Evolutionary conservation across 2,113 vertebrate species (phyloP).

Genomic region (Neofelis nebulosa): DNA sequence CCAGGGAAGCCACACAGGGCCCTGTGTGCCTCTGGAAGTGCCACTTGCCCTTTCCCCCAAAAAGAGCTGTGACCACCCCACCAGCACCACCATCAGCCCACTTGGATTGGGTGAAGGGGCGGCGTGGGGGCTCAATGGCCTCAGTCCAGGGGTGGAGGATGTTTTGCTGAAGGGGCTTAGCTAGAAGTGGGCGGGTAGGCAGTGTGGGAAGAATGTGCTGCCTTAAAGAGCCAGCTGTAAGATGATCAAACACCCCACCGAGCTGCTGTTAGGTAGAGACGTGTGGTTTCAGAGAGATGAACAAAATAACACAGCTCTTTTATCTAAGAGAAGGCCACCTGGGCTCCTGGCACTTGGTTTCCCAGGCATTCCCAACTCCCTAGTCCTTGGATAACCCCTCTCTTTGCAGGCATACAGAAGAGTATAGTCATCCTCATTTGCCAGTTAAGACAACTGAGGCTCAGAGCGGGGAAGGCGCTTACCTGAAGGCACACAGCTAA

Average conservation of each 20-base stretch:
- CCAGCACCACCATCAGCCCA: background rate
- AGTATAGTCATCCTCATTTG: background rate
- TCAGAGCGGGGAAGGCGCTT: background rate
- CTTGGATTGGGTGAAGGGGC: background rate
- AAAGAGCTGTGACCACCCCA: background rate
- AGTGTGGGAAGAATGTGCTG: background rate
- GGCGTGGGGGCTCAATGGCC: background rate
- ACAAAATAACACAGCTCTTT: background rate
- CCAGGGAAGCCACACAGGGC: background rate
- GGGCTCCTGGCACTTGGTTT: background rate
- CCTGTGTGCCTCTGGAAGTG: background rate
- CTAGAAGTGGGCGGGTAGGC: constrained; percentile 27
- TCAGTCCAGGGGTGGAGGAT: background rate
- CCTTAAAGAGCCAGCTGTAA: constrained; percentile 58
- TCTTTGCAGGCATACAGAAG: background rate
- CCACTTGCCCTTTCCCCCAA: background rate
- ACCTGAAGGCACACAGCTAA: background rate
- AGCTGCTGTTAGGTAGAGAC: background rate
- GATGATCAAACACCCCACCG: background rate
- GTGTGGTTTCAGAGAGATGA: background rate
- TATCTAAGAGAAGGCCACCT: background rate
- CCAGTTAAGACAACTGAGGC: background rate
- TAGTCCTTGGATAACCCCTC: background rate
- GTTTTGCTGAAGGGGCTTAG: constrained; percentile 39
- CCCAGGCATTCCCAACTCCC: background rate